A percentile compares a stretch with the other conserved stretches of the same genome.
Evolutionary conservation across 2,888 invertebrate genomes (phyloP).

Genomic region (Galerucella pusilla): DNA sequence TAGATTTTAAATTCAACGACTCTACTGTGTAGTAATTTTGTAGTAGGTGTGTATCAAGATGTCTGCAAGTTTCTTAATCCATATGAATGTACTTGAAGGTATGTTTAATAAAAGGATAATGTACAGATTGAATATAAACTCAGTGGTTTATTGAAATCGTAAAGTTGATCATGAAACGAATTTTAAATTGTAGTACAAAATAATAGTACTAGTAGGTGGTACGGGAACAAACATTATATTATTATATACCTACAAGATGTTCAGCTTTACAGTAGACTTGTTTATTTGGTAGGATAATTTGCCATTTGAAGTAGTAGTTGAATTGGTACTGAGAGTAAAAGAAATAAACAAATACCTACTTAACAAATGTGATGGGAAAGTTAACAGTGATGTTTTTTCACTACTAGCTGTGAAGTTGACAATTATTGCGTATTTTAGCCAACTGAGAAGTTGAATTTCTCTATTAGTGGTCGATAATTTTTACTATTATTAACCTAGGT

Average conservation of each 20-base stretch:
- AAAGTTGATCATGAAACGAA: constrained; percentile 9
- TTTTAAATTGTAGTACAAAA: background rate
- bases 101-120: background rate
- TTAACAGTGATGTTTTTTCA: too few relatives aligned
- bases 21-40: constrained; percentile 5
- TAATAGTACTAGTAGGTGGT: constrained; percentile 1
- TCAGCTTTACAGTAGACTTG: background rate
- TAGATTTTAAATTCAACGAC: background rate
- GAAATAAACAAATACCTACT: too few relatives aligned
- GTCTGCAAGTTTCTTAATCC: constrained; percentile 12
- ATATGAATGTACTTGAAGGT: background rate
- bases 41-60: constrained; percentile 11
- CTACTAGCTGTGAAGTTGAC: too few relatives aligned
- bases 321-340: too few relatives aligned
- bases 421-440: too few relatives aligned
- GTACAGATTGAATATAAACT: constrained; percentile 2
- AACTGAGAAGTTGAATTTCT: too few relatives aligned
- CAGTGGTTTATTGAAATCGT: constrained; percentile 14
- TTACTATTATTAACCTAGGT: too few relatives aligned
- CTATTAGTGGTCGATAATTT: too few relatives aligned
- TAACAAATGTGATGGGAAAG: too few relatives aligned
- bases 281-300: background rate
- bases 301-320: background rate
- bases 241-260: background rate
- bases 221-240: background rate